phyloP scores from a whole-genome alignment of 2,888 invertebrate genomes.

The Nomada goodeniana region DNA sequence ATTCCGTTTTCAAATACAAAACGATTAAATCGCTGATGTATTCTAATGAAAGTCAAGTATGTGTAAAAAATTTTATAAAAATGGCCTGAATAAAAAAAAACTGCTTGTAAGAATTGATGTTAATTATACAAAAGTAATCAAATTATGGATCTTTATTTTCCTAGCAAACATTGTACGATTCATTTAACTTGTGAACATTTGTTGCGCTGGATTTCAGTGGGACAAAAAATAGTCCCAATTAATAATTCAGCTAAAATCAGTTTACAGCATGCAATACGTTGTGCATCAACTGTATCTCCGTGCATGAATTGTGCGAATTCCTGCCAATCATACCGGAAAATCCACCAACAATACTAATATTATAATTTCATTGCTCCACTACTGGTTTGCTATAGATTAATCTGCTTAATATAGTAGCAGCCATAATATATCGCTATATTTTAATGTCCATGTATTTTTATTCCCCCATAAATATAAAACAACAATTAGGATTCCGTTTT shows the following conservation, averaged over 20 bases:
- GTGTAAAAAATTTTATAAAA: slow-evolving; percentile 49
- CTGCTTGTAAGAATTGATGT: slow-evolving; percentile 32
- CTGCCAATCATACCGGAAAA: slow-evolving; percentile 8
- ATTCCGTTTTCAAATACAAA: slow-evolving; percentile 6
- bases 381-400: neutral
- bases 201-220: neutral
- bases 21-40: slow-evolving; percentile 23
- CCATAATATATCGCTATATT: neutral
- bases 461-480: neutral
- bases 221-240: neutral
- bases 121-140: slow-evolving; percentile 47
- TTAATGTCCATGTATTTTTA: neutral
- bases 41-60: slow-evolving; percentile 7
- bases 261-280: slow-evolving; percentile 22
- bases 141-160: slow-evolving; percentile 30
- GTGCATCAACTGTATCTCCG: slow-evolving; percentile 19
- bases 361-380: neutral
- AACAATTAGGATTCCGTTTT: neutral
- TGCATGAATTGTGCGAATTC: slow-evolving; percentile 14
- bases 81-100: slow-evolving; percentile 25
- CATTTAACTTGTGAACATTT: neutral
- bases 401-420: neutral
- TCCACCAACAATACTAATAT: neutral
- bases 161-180: slow-evolving; percentile 6
- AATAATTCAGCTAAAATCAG: neutral